Conservation (phyloP, 2,113 vertebrate species). For the Puntigrus tetrazona region DNA sequence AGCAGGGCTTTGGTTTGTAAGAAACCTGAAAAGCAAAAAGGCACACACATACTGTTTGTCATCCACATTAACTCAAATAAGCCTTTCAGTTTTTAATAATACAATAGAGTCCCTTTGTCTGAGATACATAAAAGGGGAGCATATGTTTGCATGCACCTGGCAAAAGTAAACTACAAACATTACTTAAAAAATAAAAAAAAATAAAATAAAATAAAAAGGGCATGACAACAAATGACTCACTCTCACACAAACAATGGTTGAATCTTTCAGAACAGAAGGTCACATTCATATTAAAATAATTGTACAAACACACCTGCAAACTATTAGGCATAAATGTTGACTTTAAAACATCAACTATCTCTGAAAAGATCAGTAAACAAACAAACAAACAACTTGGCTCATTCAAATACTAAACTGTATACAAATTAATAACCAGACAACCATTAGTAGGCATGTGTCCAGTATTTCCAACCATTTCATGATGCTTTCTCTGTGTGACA, state of each 20-base stretch:
- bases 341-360: background rate
- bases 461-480: background rate
- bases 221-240: background rate
- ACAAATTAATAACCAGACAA: slow-evolving; percentile 17
- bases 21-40: too few species aligned
- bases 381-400: background rate
- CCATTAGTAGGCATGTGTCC: background rate
- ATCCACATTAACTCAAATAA: too few species aligned
- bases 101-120: background rate
- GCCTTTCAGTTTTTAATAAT: background rate
- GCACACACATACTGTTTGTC: too few species aligned
- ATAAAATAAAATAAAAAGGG: background rate
- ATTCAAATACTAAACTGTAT: slow-evolving; percentile 32
- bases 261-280: background rate
- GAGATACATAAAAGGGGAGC: background rate
- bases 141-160: background rate
- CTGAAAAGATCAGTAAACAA: background rate
- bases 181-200: background rate
- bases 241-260: background rate
- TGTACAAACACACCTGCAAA: background rate
- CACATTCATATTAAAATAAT: background rate
- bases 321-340: background rate
- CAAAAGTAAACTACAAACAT: background rate
- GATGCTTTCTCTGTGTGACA: background rate
- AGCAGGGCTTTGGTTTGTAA: too few species aligned